Evolutionary conservation across 37 sponge, comb jelly and placozoan species (phyloP), one percentile per base, ranked within the genome.

Genomic region (Agelas oroides): DNA sequence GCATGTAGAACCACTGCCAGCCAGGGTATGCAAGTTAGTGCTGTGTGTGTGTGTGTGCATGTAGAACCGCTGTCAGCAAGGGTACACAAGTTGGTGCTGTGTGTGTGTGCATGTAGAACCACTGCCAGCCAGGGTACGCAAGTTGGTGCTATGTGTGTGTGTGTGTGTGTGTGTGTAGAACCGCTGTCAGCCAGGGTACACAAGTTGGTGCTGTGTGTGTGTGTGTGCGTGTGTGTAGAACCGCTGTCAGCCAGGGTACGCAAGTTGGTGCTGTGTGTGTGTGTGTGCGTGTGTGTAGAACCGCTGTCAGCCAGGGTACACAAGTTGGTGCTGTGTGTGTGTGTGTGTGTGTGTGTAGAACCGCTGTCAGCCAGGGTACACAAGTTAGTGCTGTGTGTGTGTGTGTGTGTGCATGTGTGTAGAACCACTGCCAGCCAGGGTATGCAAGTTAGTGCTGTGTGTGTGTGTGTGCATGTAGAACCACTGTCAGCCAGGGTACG

Each of bases 61-160:
- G 99, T 78, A 90, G 89, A 75, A 67, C 90, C 16, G 21, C 86
- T 5, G 73, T 76, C 84, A 81, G 72, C 53, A 34, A 64, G 39
- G 90, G 92, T 35, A 31, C 14, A 33, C 5, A 8, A 5, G 34
- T 37, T 23, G 23, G 23, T 28, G 21, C 37, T 8, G 71, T 31
- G 5, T 37, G 71, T 6, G 3, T 2, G 37, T 33, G 6, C 23
- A 2, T 70, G 8, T 3, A 2, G 34, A 1, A 25, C 0, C 34
- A 16, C 31, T 66, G 30, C 24, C 1, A 46, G 46, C 46, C 46
- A 46, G 8, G 46, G 46, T 3, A 12, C 3, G 3, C 6, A 8
- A 46, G 46, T 46, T 46, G 8, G 46, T 46, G 6, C 46, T 46
- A n/a, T n/a, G n/a, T n/a, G n/a, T n/a, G n/a, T n/a, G n/a, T n/a